Evolutionary conservation across 2,113 vertebrate genomes (phyloP), one percentile per base, ranked within the genome.

Genomic region (Cyanistes caeruleus): DNA sequence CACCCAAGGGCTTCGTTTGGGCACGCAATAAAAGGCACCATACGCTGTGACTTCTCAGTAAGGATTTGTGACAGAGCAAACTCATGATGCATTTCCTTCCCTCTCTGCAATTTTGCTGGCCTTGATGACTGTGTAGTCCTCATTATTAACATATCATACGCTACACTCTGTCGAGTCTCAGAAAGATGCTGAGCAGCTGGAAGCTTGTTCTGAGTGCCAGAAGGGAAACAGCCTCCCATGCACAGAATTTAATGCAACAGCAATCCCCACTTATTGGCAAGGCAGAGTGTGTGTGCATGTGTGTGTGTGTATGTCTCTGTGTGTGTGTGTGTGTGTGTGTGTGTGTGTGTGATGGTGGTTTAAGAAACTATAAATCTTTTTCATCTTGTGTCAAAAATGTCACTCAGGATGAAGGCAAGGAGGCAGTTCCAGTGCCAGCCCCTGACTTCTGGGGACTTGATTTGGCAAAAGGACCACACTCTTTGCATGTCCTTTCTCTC

Each of bases 401-500:
- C 95, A 94, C 86, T 92, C 55, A 89, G 87, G 35, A 69, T 92
- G 73, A 84, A 92, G 63, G 49, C 70, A 88, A 93, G 75, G 30
- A 83, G 49, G 63, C 53, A 62, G 35, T 37, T 67, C 43, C 37
- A 24, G 58, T 95, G 95, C 90, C 60, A 90, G 95, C 51, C 77
- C 65, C 83, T 93, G 93, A 95, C 85, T 96, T 97, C 88, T 52
- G 70, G 95, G 73, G 94, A 84, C 93, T 68, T 72, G 83, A 74
- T 70, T 70, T 88, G 93, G 94, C 23, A 74, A 91, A 69, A 81
- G 88, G 97, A 96, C 97, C 98, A 97, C 98, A 97, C 97, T 97
- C 97, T 97, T 97, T 81, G 96, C 95, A 95, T 70, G 94, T 97
- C 97, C 96, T 97, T 97, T 96, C 97, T 97, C 86, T 94, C 83